Conservation (phyloP, 2,888 invertebrate species). For the Drosophila stalkeri region DNA sequence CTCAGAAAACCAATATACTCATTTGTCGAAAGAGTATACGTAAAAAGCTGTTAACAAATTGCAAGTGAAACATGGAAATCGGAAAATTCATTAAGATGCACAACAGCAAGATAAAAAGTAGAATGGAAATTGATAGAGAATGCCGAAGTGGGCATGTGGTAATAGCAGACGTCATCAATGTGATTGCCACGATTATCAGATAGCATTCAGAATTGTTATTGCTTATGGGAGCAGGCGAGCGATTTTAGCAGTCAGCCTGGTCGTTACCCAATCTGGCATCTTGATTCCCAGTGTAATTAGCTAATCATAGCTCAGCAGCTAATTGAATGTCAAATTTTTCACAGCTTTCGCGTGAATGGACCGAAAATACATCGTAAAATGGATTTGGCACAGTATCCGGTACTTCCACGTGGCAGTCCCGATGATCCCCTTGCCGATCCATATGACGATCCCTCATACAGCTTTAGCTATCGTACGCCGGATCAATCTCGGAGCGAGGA, state of each 20-base stretch:
- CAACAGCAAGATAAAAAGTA: constrained; percentile 49
- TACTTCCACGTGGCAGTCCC: constrained; percentile 88
- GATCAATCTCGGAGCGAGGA: constrained; percentile 90
- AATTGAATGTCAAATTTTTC: constrained; percentile 47
- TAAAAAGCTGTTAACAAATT: constrained; percentile 77
- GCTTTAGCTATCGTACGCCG: constrained; percentile 89
- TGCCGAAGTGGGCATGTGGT: neutral
- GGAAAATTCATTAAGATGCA: constrained; percentile 66
- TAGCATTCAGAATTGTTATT: constrained; percentile 40
- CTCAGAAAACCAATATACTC: neutral
- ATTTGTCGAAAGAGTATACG: too few species aligned
- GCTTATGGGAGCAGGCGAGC: constrained; percentile 45
- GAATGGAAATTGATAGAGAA: constrained; percentile 33
- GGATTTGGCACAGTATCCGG: constrained; percentile 89
- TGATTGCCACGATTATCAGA: constrained; percentile 63
- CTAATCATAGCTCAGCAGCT: constrained; percentile 15
- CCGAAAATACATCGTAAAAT: constrained; percentile 90
- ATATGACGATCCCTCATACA: constrained; percentile 91
- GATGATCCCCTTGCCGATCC: constrained; percentile 92
- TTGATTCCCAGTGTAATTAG: constrained; percentile 46
- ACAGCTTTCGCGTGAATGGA: constrained; percentile 90
- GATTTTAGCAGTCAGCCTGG: constrained; percentile 39
- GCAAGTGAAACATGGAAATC: constrained; percentile 45
- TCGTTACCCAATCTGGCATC: constrained; percentile 32
- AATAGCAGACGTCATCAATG: constrained; percentile 42